Conservation (phyloP, 1,140 invertebrate genomes). For the Pseudomyrmex dendroicus region DNA sequence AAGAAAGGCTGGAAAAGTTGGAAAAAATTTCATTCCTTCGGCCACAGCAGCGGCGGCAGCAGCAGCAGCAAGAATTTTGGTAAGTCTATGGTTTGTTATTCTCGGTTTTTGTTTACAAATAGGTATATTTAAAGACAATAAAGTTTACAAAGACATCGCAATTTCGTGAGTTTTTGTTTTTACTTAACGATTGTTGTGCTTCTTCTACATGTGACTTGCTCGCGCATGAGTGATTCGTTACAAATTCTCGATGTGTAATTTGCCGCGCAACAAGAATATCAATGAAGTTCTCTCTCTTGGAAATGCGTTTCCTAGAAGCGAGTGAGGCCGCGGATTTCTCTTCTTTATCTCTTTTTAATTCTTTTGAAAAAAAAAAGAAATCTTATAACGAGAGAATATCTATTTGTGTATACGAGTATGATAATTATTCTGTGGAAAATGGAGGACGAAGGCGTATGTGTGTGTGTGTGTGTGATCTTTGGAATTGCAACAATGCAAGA, state of each 20-base stretch:
- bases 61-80: no score
- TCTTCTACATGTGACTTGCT: constrained; percentile 18
- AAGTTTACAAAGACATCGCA: background rate
- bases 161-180: constrained; percentile 9
- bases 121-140: no score
- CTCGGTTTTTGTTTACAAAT: no score
- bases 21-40: constrained; percentile 91
- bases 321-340: background rate
- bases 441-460: no score
- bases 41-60: constrained; percentile 85
- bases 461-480: background rate
- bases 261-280: constrained; percentile 60
- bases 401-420: background rate
- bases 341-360: background rate
- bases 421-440: background rate
- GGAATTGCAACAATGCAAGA: no score
- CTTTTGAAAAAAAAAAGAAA: background rate
- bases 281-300: constrained; percentile 18
- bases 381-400: background rate
- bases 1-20: constrained; percentile 89
- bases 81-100: no score
- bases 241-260: constrained; percentile 65
- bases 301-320: constrained; percentile 37
- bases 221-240: constrained; percentile 43
- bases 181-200: background rate